Conservation (phyloP, 2,888 invertebrate genomes). For the Drosophila testacea region DNA sequence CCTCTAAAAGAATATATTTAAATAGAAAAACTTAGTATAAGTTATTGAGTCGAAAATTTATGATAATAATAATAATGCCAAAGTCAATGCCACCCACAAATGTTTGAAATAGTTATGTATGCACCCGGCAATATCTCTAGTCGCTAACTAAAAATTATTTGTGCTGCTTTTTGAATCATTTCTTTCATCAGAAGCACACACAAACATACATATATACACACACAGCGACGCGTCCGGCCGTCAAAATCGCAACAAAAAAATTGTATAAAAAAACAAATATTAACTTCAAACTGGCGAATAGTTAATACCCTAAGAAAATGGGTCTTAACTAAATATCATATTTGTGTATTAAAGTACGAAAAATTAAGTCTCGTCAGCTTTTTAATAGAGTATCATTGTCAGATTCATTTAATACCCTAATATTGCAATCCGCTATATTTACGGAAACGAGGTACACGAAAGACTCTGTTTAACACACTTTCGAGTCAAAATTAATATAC, state of each 20-base stretch:
- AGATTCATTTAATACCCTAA: too few species aligned
- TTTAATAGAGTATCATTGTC: too few species aligned
- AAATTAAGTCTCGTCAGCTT: too few species aligned
- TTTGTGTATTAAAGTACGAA: too few species aligned
- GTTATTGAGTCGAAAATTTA: slow-evolving; percentile 43
- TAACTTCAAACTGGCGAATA: background rate
- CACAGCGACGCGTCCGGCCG: slow-evolving; percentile 56
- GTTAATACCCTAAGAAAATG: background rate
- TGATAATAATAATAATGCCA: slow-evolving; percentile 61
- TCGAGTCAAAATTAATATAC: background rate
- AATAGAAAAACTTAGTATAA: slow-evolving; percentile 25
- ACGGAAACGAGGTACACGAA: too few species aligned
- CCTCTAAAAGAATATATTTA: slow-evolving; percentile 25
- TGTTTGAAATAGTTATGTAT: slow-evolving; percentile 36
- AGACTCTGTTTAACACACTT: background rate
- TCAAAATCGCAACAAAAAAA: slow-evolving; percentile 39
- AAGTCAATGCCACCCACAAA: slow-evolving; percentile 62
- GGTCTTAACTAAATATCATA: too few species aligned
- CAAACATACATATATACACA: slow-evolving; percentile 24
- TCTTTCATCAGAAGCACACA: slow-evolving; percentile 61
- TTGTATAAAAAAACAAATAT: slow-evolving; percentile 13
- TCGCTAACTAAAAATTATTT: slow-evolving; percentile 62
- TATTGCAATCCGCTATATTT: too few species aligned
- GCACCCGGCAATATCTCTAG: slow-evolving; percentile 42
- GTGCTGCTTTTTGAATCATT: slow-evolving; percentile 68